Evolutionary conservation across 2,888 invertebrate species (phyloP), one percentile per base, ranked within the genome.

Genomic region (Parascotia fuliginaria): DNA sequence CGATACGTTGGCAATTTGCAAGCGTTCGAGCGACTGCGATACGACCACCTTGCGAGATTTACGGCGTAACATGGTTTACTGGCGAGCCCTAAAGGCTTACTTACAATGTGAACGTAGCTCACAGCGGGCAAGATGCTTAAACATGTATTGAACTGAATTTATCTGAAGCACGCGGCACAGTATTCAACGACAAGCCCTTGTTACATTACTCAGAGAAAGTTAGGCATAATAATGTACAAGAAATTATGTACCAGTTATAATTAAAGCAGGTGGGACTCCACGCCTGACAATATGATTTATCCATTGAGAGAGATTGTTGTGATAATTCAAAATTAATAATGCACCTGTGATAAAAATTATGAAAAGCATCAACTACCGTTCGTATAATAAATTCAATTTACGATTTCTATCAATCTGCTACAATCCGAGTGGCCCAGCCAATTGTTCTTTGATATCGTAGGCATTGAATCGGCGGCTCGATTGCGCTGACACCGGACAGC

Each of bases 371-470:
- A 71, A 73, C 64, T 64, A 65, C 51, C 62, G 61, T 59, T 70
- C 59, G 65, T 73, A 80, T 77, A 79, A 81, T 79, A 79, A 78
- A 85, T 83, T 77, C 81, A 83, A 85, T 86, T 84, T 82, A 77
- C 76, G 65, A 77, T 77, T 80, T 80, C 75, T 78, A 83, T 87
- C 79, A 84, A 84, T 83, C 82, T 81, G 81, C 72, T 75, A 77
- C 77, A 74, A 79, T 78, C 77, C 68, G 70, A 70, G 73, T 71
- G 62, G 55, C 51, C 54, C 56, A 50, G 67, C 56, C 75, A 75
- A 79, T 78, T 81, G 82, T 87, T 85, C 85, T 87, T 84, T 81
- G 84, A 85, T 83, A 83, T 73, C 62, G 73, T 62, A 71, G 77
- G 72, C 70, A 78, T 79, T 79, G 81, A 81, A 83, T 80, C 72